phyloP scores from a whole-genome alignment of 2,888 invertebrate species.

The Pristionchus arcanus region DNA sequence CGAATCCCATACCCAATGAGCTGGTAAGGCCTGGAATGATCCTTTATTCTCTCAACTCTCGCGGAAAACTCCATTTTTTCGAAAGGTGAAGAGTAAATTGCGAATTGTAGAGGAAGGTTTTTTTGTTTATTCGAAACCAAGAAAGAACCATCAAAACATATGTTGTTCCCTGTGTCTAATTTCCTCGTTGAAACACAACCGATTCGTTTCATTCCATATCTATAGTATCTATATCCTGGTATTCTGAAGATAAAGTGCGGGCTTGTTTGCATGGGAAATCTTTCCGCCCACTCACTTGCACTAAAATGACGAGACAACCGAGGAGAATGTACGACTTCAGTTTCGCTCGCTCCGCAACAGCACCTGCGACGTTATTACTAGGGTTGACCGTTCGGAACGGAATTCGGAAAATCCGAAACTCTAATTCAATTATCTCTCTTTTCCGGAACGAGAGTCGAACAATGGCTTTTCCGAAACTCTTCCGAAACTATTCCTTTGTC shows the following conservation, averaged over 20 bases:
- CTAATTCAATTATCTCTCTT: too few relatives aligned
- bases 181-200: neutral
- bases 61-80: neutral
- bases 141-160: too few relatives aligned
- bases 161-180: neutral
- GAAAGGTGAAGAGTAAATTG: neutral
- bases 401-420: too few relatives aligned
- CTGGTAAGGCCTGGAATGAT: slow-evolving; percentile 77
- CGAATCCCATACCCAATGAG: slow-evolving; percentile 80
- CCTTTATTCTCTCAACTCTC: neutral
- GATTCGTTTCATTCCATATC: neutral
- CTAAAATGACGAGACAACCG: slow-evolving; percentile 71
- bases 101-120: neutral
- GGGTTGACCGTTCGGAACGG: too few relatives aligned
- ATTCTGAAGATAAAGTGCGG: neutral
- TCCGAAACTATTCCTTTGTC: too few relatives aligned
- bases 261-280: too few relatives aligned
- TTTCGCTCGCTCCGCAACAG: slow-evolving; percentile 78
- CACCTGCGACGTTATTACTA: slow-evolving; percentile 62
- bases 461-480: too few relatives aligned
- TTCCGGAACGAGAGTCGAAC: too few relatives aligned
- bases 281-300: slow-evolving; percentile 58
- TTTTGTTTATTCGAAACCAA: neutral
- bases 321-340: slow-evolving; percentile 76
- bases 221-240: too few relatives aligned